Percentiles rank a stretch among this genome's conserved stretches.
Evolutionary conservation across 53 echinoderm and acorn worm species (phyloP).

Genomic region (Apostichopus leukothele): DNA sequence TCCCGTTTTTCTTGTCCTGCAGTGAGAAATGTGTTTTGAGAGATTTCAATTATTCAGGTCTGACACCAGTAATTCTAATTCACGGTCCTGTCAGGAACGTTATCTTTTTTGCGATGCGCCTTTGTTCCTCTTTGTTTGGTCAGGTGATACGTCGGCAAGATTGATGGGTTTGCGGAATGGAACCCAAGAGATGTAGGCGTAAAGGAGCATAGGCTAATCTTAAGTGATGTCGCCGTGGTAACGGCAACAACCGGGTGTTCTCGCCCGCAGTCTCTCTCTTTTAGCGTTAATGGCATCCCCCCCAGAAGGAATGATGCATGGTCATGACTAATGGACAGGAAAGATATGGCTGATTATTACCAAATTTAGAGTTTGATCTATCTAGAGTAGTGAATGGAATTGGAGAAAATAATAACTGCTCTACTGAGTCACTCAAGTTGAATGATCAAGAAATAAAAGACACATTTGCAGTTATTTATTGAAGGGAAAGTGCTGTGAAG

Average conservation of each 20-base stretch:
- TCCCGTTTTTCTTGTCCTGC: not conserved
- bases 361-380: not conserved
- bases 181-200: slow-evolving; percentile 27
- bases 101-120: not conserved
- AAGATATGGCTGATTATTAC: not conserved
- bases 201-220: slow-evolving; percentile 28
- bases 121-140: not conserved
- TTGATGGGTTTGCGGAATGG: slow-evolving; percentile 34
- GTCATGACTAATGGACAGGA: slow-evolving; percentile 7
- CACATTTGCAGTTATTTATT: too few relatives aligned
- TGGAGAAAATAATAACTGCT: not conserved
- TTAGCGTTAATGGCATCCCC: not conserved
- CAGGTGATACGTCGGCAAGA: slow-evolving; percentile 18
- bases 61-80: slow-evolving; percentile 15
- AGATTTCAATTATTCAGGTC: slow-evolving; percentile 34
- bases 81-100: slow-evolving; percentile 4
- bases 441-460: too few relatives aligned
- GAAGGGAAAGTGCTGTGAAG: not conserved
- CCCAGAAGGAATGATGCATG: slow-evolving; percentile 18
- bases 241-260: slow-evolving; percentile 24
- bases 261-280: not conserved
- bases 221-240: slow-evolving; percentile 27
- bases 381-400: not conserved
- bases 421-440: not conserved
- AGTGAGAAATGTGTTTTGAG: not conserved